Evolutionary conservation across 1,140 invertebrate genomes (phyloP), one percentile per base, ranked within the genome.

Genomic region (Drosophila punjabiensis): DNA sequence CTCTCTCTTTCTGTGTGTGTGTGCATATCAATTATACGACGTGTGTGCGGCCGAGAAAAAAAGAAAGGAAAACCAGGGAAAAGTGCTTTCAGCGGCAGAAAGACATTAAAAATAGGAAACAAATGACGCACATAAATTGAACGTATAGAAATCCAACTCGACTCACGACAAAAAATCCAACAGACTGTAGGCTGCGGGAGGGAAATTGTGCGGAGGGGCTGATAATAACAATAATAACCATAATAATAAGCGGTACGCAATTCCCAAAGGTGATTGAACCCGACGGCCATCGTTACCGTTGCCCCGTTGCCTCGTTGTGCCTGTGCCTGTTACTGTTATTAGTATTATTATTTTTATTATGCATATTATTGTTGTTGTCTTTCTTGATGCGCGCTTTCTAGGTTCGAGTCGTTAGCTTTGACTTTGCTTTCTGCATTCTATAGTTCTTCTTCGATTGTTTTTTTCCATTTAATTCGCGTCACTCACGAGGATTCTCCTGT

Each of bases 231-330:
- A 79, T 73, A 79, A 79, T 79, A 79, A 73, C 61, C 35, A 18
- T 79, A 79, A 56, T 79, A 79, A 79, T 66, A 66, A 79, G 41
- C 56, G 76, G 77, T 79, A 79, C 61, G 68, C 71, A 79, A 79
- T 79, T 71, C 67, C 60, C 45, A 79, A 79, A 74, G 77, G 77
- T 79, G 67, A 79, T 79, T 79, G 77, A 79, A 79, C 77, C 60
- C 76, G 28, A 33, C n/a, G 52, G 60, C 55, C 77, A 50, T 62
- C 68, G 77, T 60, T 61, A 56, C 67, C 76, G 68, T 65, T 76
- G 58, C 50, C 9, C 50, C 48, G 47, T 50, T 16, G 32, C 45
- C 33, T 1, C 24, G 24, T 24, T 24, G 24, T 24, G 24, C 30
- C n/a, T 24, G 24, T 24, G 24, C 30, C n/a, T 47, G 47, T 58